Evolutionary conservation across 2,113 vertebrate species (phyloP).

Genomic region (Merops nubicus): DNA sequence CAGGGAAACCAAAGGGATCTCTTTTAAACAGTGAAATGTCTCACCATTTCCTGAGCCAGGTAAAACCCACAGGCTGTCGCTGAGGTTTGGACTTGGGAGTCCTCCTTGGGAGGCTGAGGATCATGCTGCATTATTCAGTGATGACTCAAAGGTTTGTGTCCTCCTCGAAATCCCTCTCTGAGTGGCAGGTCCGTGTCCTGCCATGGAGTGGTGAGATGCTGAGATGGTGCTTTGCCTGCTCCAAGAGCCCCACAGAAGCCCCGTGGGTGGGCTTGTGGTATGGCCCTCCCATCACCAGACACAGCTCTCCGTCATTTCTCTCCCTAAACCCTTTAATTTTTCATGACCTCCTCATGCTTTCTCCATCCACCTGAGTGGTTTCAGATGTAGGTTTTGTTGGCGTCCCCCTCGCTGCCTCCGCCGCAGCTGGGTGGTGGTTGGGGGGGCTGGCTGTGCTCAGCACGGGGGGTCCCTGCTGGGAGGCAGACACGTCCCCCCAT

Average conservation of each 20-base stretch:
- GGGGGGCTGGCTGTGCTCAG: neutral
- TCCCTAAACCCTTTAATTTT: constrained; percentile 11
- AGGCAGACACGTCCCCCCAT: neutral
- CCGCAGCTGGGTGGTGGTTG: neutral
- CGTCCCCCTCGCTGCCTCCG: neutral
- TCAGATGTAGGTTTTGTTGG: neutral
- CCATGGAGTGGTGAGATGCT: neutral
- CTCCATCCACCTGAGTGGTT: neutral
- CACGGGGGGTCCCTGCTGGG: neutral
- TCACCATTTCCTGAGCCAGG: constrained; percentile 14
- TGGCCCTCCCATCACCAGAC: neutral
- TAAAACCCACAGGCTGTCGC: neutral
- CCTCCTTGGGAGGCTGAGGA: neutral
- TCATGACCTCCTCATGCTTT: neutral
- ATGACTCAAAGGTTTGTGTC: neutral
- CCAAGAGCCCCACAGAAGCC: neutral
- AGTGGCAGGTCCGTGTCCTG: neutral
- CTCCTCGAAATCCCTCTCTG: neutral
- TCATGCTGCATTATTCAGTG: neutral
- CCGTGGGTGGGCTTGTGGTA: neutral
- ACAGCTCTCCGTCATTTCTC: neutral
- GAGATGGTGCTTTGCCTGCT: neutral
- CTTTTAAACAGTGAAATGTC: constrained; percentile 20
- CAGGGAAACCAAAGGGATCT: neutral
- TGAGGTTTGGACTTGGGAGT: neutral